Conservation (phyloP, 2,113 vertebrate genomes). For the Rhynchomys soricoides region DNA sequence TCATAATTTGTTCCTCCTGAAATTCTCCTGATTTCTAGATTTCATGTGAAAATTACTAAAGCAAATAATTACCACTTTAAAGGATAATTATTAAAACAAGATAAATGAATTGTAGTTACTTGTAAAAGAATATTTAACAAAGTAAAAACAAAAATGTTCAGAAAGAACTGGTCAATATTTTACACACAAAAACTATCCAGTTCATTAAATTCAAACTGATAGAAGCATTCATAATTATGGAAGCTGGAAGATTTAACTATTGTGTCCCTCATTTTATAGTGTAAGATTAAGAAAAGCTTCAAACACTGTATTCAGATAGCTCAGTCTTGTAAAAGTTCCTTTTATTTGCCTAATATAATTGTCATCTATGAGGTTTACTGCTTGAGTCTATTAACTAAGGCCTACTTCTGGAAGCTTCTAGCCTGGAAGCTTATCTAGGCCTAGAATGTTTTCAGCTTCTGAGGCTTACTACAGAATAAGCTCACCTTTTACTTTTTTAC, state of each 20-base stretch:
- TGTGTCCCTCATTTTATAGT: background rate
- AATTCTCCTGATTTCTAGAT: background rate
- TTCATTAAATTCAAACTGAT: slow-evolving; percentile 50
- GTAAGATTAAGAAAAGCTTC: background rate
- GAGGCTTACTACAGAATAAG: too few species aligned
- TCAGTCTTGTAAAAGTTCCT: background rate
- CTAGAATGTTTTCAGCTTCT: too few species aligned
- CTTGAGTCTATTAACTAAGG: too few species aligned
- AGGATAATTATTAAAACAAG: slow-evolving; percentile 9
- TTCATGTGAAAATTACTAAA: slow-evolving; percentile 29
- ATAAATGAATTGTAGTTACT: background rate
- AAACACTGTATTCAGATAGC: background rate
- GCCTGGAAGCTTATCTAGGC: too few species aligned
- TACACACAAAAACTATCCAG: background rate
- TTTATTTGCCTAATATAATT: too few species aligned
- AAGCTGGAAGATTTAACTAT: background rate
- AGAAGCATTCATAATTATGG: background rate
- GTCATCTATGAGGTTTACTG: too few species aligned
- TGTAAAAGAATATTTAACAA: slow-evolving; percentile 40
- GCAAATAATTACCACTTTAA: slow-evolving; percentile 53
- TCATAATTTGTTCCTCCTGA: slow-evolving; percentile 9
- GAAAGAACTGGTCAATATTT: slow-evolving; percentile 27
- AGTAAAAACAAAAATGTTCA: slow-evolving; percentile 51
- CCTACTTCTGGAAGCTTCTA: too few species aligned
- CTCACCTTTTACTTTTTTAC: too few species aligned